Conservation (phyloP, 1,140 invertebrate species). For the Pantala flavescens region DNA sequence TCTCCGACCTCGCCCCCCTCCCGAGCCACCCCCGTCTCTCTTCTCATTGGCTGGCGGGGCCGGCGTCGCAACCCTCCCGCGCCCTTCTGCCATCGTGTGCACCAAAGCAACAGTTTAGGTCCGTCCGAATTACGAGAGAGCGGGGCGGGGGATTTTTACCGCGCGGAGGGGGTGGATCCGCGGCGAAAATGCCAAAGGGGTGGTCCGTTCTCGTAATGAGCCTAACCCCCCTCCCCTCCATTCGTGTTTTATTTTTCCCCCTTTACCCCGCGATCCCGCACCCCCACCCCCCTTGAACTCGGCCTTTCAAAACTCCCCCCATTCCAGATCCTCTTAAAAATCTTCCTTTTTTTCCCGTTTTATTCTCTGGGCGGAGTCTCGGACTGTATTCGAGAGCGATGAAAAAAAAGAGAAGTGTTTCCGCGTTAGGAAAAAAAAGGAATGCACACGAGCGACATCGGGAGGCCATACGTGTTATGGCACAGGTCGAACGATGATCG, state of each 20-base stretch:
- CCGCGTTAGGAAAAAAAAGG: not conserved
- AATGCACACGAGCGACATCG: not conserved
- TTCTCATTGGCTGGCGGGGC: not conserved
- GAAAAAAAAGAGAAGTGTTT: not conserved
- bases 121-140: not conserved
- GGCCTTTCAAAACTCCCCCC: too few relatives aligned
- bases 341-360: not conserved
- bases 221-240: not conserved
- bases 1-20: not conserved
- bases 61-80: not conserved
- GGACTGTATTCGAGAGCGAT: not conserved
- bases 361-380: not conserved
- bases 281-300: not conserved
- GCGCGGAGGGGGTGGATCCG: not conserved
- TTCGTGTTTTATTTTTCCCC: not conserved
- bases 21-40: not conserved
- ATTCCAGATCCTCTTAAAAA: not conserved
- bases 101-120: not conserved
- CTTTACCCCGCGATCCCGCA: not conserved
- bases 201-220: not conserved
- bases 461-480: not conserved
- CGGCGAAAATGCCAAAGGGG: not conserved
- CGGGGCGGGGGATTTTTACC: not conserved
- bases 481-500: slow-evolving; percentile 3
- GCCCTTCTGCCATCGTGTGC: not conserved